Conservation (phyloP, 2,113 vertebrate species). For the Haplotaxodon microlepis region DNA sequence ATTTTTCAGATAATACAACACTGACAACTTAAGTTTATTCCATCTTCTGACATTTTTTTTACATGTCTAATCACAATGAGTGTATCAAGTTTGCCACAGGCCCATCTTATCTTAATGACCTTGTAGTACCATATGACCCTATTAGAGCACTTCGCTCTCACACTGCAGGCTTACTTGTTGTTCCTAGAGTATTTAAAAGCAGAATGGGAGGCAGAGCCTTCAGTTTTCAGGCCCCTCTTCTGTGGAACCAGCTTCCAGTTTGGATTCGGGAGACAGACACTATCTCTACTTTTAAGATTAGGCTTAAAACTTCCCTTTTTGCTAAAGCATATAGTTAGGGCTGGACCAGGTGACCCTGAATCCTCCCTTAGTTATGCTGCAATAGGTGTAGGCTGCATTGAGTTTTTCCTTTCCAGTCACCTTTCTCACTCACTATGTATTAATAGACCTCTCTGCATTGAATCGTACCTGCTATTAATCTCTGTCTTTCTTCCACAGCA, state of each 20-base stretch:
- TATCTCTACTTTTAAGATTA: neutral
- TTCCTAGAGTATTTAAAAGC: neutral
- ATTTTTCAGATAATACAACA: neutral
- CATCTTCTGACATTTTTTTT: neutral
- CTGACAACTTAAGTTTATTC: neutral
- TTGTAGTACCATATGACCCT: accelerated
- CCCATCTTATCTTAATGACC: neutral
- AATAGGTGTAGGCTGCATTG: accelerated
- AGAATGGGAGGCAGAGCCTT: neutral
- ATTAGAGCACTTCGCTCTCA: neutral
- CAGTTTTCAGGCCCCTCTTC: neutral
- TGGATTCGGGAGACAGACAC: neutral
- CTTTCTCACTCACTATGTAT: neutral
- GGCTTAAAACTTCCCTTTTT: neutral
- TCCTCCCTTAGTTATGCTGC: neutral
- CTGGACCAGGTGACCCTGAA: accelerated
- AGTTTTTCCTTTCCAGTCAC: neutral
- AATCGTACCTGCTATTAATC: neutral
- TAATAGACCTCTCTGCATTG: neutral
- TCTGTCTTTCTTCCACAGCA: neutral
- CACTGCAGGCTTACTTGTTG: neutral
- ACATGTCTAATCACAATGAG: neutral
- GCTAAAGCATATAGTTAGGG: neutral
- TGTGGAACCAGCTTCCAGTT: neutral
- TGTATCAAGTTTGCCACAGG: neutral